Evolutionary conservation across 2,113 vertebrate genomes (phyloP).

Genomic region (Rhombomys opimus): DNA sequence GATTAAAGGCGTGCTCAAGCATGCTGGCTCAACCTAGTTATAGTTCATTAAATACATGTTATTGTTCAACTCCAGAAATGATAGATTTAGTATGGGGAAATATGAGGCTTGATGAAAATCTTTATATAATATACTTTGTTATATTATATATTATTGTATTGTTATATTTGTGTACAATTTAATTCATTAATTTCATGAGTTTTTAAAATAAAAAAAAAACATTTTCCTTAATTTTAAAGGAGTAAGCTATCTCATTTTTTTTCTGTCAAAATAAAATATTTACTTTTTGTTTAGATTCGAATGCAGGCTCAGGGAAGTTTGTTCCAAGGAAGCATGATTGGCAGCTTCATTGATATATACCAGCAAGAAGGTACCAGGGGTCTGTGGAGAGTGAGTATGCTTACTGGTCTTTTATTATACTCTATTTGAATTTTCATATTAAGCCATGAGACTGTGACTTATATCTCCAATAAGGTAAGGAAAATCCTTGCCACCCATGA

Average conservation of each 20-base stretch:
- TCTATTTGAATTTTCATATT: slow-evolving; percentile 40
- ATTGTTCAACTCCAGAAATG: slow-evolving; percentile 44
- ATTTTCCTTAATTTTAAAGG: slow-evolving; percentile 54
- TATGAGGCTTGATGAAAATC: slow-evolving; percentile 36
- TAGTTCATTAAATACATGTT: not conserved
- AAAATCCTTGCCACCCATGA: slow-evolving; percentile 15
- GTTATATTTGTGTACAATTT: slow-evolving; percentile 14
- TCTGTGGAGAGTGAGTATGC: slow-evolving; percentile 94
- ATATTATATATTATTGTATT: not conserved
- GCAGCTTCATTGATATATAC: slow-evolving; percentile 98
- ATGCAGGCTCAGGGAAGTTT: slow-evolving; percentile 98
- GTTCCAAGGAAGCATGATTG: slow-evolving; percentile 97
- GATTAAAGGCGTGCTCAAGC: not conserved
- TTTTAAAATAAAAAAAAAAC: not conserved
- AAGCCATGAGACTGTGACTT: slow-evolving; percentile 44
- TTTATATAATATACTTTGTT: slow-evolving; percentile 39
- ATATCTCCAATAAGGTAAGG: slow-evolving; percentile 34
- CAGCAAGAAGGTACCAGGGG: slow-evolving; percentile 96
- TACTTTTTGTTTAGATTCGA: slow-evolving; percentile 90
- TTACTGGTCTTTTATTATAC: slow-evolving; percentile 27
- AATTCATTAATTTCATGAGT: slow-evolving; percentile 49
- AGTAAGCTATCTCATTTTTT: slow-evolving; percentile 42
- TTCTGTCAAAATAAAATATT: slow-evolving; percentile 45
- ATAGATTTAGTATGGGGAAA: slow-evolving; percentile 40
- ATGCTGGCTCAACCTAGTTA: not conserved